These are phyloP conservation scores for Caenorhabditis tropicalis DNA, from an alignment of 1,140 invertebrate genomes.

Conservation along the genomic window DNA sequence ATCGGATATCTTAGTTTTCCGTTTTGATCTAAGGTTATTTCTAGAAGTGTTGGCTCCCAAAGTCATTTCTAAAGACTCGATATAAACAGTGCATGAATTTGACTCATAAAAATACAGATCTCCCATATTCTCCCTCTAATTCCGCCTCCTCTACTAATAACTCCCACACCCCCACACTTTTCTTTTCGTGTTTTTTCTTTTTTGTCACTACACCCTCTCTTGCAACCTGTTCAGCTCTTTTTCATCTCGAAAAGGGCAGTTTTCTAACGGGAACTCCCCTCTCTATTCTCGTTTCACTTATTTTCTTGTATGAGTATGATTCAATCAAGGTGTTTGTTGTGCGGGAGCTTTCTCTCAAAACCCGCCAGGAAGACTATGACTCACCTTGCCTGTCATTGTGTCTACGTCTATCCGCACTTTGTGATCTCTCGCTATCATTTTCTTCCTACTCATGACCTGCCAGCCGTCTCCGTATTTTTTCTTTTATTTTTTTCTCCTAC, in stretches of 20 bases:
- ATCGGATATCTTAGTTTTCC: too few species aligned
- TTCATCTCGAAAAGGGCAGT: not conserved
- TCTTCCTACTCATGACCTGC: constrained; percentile 21
- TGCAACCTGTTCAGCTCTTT: not conserved
- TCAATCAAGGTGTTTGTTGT: constrained; percentile 43
- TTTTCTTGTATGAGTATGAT: constrained; percentile 40
- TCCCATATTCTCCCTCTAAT: not conserved
- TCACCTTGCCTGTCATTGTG: constrained; percentile 3
- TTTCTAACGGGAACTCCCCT: constrained; percentile 18
- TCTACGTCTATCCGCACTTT: not conserved
- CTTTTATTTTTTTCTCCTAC: not conserved
- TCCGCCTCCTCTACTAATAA: not conserved
- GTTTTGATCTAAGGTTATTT: too few species aligned
- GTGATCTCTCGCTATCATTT: constrained; percentile 37
- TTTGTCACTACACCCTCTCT: not conserved
- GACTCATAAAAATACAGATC: not conserved
- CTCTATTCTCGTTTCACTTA: constrained; percentile 11
- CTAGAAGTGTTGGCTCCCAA: too few species aligned
- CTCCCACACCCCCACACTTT: not conserved
- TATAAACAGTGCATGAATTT: not conserved
- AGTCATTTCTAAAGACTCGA: too few species aligned
- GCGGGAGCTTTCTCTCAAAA: constrained; percentile 29
- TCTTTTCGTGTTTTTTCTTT: not conserved
- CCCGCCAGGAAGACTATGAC: constrained; percentile 28
- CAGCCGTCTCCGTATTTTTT: constrained; percentile 19